Percentiles rank a stretch among this genome's conserved stretches.
These are phyloP conservation scores for Bungarus multicinctus DNA, from an alignment of 2,113 vertebrate species.

Conservation along the genomic window DNA sequence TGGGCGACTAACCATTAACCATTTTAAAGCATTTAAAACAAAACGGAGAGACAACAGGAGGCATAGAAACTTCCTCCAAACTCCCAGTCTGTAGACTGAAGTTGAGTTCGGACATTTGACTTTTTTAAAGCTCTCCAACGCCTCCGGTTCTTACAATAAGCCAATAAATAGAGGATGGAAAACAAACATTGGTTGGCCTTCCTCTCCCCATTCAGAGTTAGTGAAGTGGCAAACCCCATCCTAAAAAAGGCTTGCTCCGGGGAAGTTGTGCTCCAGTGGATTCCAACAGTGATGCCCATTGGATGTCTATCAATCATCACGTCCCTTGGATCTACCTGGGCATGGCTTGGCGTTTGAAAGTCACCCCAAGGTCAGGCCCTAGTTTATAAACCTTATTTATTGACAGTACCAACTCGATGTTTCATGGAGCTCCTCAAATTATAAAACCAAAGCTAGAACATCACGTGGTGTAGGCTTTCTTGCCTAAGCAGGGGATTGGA, in stretches of 20 bases:
- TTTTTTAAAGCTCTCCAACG: slow-evolving; percentile 45
- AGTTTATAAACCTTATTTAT: slow-evolving; percentile 13
- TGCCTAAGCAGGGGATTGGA: too few relatives aligned
- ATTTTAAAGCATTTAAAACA: neutral
- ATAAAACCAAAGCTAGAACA: neutral
- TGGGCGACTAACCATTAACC: neutral
- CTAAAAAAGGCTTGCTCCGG: slow-evolving; percentile 45
- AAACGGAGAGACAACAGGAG: neutral
- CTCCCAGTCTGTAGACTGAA: slow-evolving; percentile 16
- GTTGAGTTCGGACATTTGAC: slow-evolving; percentile 65
- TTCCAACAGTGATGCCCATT: slow-evolving; percentile 55
- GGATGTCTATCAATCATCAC: slow-evolving; percentile 67
- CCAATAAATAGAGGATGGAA: slow-evolving; percentile 73
- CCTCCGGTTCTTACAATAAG: slow-evolving; percentile 85
- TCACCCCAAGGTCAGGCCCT: slow-evolving; percentile 63
- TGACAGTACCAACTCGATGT: slow-evolving; percentile 29
- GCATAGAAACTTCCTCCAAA: neutral
- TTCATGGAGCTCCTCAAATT: neutral
- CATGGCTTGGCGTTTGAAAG: slow-evolving; percentile 45
- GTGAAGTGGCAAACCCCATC: slow-evolving; percentile 69
- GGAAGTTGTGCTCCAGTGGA: slow-evolving; percentile 69
- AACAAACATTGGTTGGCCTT: slow-evolving; percentile 76
- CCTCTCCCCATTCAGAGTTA: slow-evolving; percentile 76
- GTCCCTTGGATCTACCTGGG: slow-evolving; percentile 50
- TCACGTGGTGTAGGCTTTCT: too few relatives aligned